Evolutionary conservation across 2,113 vertebrate genomes (phyloP), one percentile per base, ranked within the genome.

Genomic region (Cheirogaleus medius): DNA sequence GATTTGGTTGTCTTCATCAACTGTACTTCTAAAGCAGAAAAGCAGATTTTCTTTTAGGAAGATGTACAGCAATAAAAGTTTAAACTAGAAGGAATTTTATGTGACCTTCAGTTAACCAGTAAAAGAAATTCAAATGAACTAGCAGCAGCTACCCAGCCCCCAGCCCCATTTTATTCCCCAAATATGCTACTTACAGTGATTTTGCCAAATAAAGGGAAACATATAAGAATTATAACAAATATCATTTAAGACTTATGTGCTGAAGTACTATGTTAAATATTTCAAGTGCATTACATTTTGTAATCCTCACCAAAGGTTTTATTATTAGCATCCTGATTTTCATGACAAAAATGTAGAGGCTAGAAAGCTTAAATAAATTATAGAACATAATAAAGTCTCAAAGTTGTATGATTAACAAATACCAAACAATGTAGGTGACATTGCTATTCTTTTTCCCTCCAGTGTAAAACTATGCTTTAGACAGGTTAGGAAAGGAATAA

Each of bases 1-100:
- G 60, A 63, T n/a, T 21, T 47, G 47, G 14, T 54, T 82, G 49
- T 66, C 63, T 49, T 44, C 37, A 12, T 18, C 2, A 1, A 32
- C 60, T 29, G 4, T 27, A 11, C 18, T 32, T 52, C 47, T 64
- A 80, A 76, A 58, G 44, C 56, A 85, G 81, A 77, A 91, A 95
- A 91, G 49, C 56, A 39, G 56, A 49, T 76, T 92, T 95, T 86
- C 81, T 66, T 83, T 68, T 81, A 91, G 44, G 44, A 77, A 89
- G 66, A 54, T 21, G 29, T 68, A 3, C 27, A 64, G 12, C 37
- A 82, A 64, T 32, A 34, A n/a, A 95, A 82, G 74, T 94, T 90
- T 92, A 84, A 93, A 34, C 34, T 44, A 92, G 42, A 86, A 80
- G 42, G 17, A 90, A 81, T 73, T 84, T 58, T 76, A 78, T 71